Evolutionary conservation across 2,797 vertebrate genomes (phyloP).

Genomic region (Melanotaenia maccullochi): DNA sequence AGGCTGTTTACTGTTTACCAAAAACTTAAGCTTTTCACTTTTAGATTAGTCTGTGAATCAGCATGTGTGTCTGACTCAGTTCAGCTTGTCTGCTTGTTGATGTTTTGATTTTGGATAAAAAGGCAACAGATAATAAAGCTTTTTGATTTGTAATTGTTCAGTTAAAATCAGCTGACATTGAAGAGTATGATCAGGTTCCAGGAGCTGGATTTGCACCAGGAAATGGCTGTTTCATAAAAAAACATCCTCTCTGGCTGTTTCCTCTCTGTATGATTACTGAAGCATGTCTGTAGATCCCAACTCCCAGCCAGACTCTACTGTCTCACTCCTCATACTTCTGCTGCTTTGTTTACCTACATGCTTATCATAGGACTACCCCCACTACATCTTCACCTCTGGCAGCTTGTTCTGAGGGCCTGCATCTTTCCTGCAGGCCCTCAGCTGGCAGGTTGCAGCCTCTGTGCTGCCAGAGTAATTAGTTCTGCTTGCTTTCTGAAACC

Average conservation of each 20-base stretch:
- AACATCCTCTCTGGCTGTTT: slow-evolving; percentile 50
- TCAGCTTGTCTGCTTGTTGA: slow-evolving; percentile 18
- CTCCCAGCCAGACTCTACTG: slow-evolving; percentile 22
- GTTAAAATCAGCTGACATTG: slow-evolving; percentile 28
- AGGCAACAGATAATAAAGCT: slow-evolving; percentile 10
- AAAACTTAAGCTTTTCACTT: slow-evolving; percentile 60
- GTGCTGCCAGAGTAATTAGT: slow-evolving; percentile 58
- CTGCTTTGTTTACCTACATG: slow-evolving; percentile 28
- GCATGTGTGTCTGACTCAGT: slow-evolving; percentile 12
- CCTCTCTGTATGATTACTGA: slow-evolving; percentile 55
- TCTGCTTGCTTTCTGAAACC: slow-evolving; percentile 54
- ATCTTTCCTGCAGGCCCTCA: slow-evolving; percentile 37
- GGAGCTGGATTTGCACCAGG: slow-evolving; percentile 34
- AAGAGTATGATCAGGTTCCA: slow-evolving; percentile 16
- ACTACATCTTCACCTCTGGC: slow-evolving; percentile 14
- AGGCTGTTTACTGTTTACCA: slow-evolving; percentile 71
- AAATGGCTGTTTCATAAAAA: slow-evolving; percentile 37
- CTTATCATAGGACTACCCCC: slow-evolving; percentile 27
- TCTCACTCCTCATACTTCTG: slow-evolving; percentile 18
- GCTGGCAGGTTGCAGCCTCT: slow-evolving; percentile 49
- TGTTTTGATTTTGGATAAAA: slow-evolving; percentile 26
- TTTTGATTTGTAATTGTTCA: slow-evolving; percentile 24
- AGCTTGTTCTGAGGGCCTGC: slow-evolving; percentile 14
- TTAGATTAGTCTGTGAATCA: slow-evolving; percentile 13
- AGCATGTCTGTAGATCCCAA: slow-evolving; percentile 52